Evolutionary conservation across 30 jellyfish, hydroid and myxozoan species (phyloP), one percentile per base, ranked within the genome.

Genomic region (Rhopilema esculentum): DNA sequence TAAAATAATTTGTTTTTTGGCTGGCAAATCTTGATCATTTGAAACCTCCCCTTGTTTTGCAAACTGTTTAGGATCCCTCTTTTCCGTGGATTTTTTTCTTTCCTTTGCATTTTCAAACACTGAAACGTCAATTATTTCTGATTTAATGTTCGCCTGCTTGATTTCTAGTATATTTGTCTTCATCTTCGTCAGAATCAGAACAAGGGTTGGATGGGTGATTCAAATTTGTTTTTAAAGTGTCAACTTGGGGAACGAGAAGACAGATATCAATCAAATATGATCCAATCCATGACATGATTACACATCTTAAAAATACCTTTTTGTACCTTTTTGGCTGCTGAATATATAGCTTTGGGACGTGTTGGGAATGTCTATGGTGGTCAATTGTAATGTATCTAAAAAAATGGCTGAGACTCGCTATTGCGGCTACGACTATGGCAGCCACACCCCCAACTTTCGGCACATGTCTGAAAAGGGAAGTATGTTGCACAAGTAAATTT

Each of bases 391-490:
- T n/a, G 17, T 24, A 69, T 19, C 28, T n/a, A 19, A 21, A 73
- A 73, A 33, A 73, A 16, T 33, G 4, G 67, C 26, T 17, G 28
- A n/a, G 22, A 8, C 76, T 20, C 6, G 75, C 49, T 21, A 76
- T 51, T 31, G 75, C 28, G 1, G 57, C 51, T 2, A 49, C 57
- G 22, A 49, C 19, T 24, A 76, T 51, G 22, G 49, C 75, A 61
- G 51, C 62, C n/a, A n/a, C 75, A 2, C 87, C 87, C 49, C 87
- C 49, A 27, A 76, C 30, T 40, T n/a, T 49, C 51, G 73, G 75
- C 87, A 24, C 87, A 49, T 50, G 75, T 49, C 12, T 76, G 78
- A 16, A 76, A 61, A 31, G 87, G 87, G 57, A 40, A 76, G 52
- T 27, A 23, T 72, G 20, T 27, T 1, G 66, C 20, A 48, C 83